Evolutionary conservation across 2,888 invertebrate species (phyloP), one percentile per base, ranked within the genome.

Genomic region (Diplolepis rosae): DNA sequence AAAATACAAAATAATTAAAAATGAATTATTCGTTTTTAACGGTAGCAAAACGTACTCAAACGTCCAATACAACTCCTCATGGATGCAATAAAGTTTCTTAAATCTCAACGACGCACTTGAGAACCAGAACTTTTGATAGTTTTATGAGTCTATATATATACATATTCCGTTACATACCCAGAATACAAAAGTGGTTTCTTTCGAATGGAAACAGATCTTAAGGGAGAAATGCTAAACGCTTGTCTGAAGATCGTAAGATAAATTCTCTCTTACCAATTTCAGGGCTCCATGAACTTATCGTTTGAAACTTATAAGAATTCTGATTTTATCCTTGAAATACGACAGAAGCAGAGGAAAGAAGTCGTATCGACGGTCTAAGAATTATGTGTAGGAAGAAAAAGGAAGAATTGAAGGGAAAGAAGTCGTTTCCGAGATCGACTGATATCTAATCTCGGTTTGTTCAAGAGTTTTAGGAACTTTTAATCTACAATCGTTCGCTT

Each of bases 291-390:
- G 35, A 61, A 61, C 39, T 39, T 61, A 61, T 61, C 45, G 22
- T 45, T 45, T 9, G 45, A 24, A 39, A 61, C 39, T 61, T 61
- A 61, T 61, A 61, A 61, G 39, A 24, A 39, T 61, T 61, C 24
- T 61, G 61, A 61, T 61, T 39, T 61, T 61, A 61, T 61, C 61
- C 61, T 39, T 61, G 35, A 61, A 61, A 61, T 61, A 39, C 61
- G 61, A 39, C 39, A 39, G 39, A 39, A 39, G 61, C 4, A n/a
- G n/a, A 61, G 24, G n/a, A 39, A 61, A 39, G 61, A 39, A 35
- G 27, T 24, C 39, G n/a, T 27, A 39, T n/a, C 4, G 32, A 32
- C 22, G 56, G 35, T 56, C 56, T 22, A 56, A 56, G 61, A 39
- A 61, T 27, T 61, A 22, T 56, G 56, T 56, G 61, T 39, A 27